Conservation (phyloP, 1,140 invertebrate species). For the Drosophila biarmipes region DNA sequence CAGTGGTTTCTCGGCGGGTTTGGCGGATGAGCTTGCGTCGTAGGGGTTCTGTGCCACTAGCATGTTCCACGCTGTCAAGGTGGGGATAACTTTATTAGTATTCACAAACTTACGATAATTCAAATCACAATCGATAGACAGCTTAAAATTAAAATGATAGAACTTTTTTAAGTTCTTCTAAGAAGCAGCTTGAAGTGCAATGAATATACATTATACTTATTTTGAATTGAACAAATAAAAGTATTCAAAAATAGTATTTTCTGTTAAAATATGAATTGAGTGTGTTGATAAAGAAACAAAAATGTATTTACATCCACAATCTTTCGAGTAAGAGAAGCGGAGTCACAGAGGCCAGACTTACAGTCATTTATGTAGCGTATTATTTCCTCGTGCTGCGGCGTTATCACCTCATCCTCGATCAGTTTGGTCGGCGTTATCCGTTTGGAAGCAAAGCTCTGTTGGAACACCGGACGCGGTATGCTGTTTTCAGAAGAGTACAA, state of each 20-base stretch:
- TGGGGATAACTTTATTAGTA: not conserved
- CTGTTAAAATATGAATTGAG: too few relatives aligned
- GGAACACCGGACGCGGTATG: constrained; percentile 85
- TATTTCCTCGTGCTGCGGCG: constrained; percentile 85
- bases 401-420: constrained; percentile 79
- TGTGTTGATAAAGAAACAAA: too few relatives aligned
- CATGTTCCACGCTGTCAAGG: constrained; percentile 76
- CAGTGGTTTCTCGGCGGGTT: constrained; percentile 43
- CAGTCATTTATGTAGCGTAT: constrained; percentile 85
- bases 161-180: too few relatives aligned
- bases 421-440: constrained; percentile 75
- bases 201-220: too few relatives aligned
- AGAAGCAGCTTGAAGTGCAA: too few relatives aligned
- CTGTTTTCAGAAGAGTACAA: constrained; percentile 60
- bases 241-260: too few relatives aligned
- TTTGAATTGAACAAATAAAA: too few relatives aligned
- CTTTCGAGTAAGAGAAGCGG: not conserved
- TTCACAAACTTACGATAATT: too few relatives aligned
- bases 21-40: constrained; percentile 57
- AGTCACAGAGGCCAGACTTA: constrained; percentile 44
- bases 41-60: constrained; percentile 82
- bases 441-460: constrained; percentile 80
- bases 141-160: too few relatives aligned
- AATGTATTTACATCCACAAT: not conserved
- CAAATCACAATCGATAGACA: not conserved